These are phyloP conservation scores for Rhingia rostrata DNA, from an alignment of 2,888 invertebrate species.

Conservation along the genomic window DNA sequence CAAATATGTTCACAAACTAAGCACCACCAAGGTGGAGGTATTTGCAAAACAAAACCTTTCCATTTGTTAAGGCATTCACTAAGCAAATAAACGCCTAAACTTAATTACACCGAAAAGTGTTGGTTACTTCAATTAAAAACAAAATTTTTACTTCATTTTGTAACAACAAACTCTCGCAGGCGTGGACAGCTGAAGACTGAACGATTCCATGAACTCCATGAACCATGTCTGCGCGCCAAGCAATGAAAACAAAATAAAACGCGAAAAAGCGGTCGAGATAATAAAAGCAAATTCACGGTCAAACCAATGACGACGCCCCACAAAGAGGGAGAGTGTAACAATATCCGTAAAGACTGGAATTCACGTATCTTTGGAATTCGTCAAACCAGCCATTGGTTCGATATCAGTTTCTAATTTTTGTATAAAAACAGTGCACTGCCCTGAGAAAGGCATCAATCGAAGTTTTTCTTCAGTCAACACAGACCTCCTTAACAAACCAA, in stretches of 20 bases:
- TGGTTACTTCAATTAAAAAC: constrained; percentile 26
- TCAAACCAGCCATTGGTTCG: neutral
- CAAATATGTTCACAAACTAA: neutral
- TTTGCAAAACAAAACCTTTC: constrained; percentile 21
- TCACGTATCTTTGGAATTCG: constrained; percentile 5
- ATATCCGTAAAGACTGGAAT: constrained; percentile 18
- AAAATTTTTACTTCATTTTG: constrained; percentile 25
- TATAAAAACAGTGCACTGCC: constrained; percentile 39
- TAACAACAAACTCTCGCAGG: constrained; percentile 5
- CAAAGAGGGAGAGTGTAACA: neutral
- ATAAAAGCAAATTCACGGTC: constrained; percentile 61
- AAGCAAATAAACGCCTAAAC: constrained; percentile 16
- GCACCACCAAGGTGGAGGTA: neutral
- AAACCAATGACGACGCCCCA: constrained; percentile 2
- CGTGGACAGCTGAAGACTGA: constrained; percentile 3
- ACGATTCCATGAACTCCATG: constrained; percentile 49
- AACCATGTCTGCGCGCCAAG: constrained; percentile 28
- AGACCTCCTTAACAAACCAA: constrained; percentile 76
- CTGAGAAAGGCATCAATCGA: constrained; percentile 37
- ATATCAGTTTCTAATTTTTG: constrained; percentile 17
- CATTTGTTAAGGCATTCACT: neutral
- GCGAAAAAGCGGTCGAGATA: constrained; percentile 43
- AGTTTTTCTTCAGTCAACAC: constrained; percentile 77
- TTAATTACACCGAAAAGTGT: neutral
- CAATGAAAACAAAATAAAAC: constrained; percentile 6